Percentiles rank a stretch among this genome's conserved stretches.
Evolutionary conservation across 2,888 invertebrate species (phyloP).

Genomic region (Cephus runcator): DNA sequence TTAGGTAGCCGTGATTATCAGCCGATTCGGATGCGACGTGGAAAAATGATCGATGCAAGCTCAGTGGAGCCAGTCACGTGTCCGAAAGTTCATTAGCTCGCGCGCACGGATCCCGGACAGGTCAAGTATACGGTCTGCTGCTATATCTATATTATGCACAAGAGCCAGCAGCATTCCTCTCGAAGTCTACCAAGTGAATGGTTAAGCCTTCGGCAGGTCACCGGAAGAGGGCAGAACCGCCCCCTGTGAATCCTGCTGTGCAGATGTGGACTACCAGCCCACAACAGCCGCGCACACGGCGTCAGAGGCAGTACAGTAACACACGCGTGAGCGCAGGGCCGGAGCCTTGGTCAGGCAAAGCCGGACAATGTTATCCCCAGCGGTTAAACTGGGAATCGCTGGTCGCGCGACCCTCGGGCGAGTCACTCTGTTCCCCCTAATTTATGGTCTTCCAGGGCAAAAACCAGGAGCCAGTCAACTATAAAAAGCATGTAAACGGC

Average conservation of each 20-base stretch:
- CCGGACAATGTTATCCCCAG: too few relatives aligned
- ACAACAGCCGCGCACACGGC: too few relatives aligned
- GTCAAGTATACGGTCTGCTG: neutral
- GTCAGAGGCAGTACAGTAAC: fast-evolving
- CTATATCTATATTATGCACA: neutral
- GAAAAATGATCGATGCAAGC: neutral
- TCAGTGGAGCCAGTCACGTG: neutral
- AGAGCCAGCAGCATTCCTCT: neutral
- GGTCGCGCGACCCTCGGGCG: conserved; percentile 13
- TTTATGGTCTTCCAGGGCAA: conserved; percentile 29
- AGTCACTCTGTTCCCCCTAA: conserved; percentile 27
- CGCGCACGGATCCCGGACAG: neutral
- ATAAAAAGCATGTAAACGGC: conserved; percentile 27
- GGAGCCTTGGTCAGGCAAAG: too few relatives aligned
- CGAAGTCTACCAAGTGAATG: neutral
- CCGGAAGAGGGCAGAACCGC: too few relatives aligned
- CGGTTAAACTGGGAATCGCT: conserved; percentile 7
- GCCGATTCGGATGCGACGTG: neutral
- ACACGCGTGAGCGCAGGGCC: too few relatives aligned
- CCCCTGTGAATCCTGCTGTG: too few relatives aligned
- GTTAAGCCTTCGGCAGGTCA: neutral
- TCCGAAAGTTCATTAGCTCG: neutral
- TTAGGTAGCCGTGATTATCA: neutral
- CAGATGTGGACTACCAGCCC: too few relatives aligned
- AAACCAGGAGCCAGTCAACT: conserved; percentile 22